Percentiles rank a stretch among this genome's conserved stretches.
Conservation (phyloP, 2,888 invertebrate species). For the Harpagoxenus sublaevis region DNA sequence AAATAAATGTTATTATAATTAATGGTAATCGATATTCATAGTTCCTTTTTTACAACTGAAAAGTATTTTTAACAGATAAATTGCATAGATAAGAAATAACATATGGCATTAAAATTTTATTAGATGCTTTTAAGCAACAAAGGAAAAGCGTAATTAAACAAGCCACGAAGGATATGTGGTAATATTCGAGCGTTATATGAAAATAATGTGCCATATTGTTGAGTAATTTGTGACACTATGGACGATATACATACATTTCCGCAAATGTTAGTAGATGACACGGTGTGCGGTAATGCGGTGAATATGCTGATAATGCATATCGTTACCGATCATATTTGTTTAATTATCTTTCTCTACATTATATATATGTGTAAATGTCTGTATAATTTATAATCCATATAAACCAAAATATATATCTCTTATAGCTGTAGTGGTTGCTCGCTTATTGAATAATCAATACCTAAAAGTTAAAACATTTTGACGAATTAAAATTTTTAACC, state of each 20-base stretch:
- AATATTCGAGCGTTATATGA: neutral
- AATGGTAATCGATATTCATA: neutral
- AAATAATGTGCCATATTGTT: constrained; percentile 4
- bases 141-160: neutral
- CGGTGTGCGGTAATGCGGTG: neutral
- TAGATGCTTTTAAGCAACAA: neutral
- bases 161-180: neutral
- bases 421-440: neutral
- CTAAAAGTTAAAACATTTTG: neutral
- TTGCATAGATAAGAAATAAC: neutral
- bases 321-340: constrained; percentile 27
- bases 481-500: constrained; percentile 2
- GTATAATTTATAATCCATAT: neutral
- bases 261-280: constrained; percentile 3
- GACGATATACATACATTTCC: neutral
- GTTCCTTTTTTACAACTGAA: neutral
- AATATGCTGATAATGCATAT: neutral
- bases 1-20: too few relatives aligned
- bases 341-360: constrained; percentile 28
- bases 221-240: constrained; percentile 7
- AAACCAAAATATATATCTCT: neutral
- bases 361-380: neutral
- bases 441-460: neutral
- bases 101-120: neutral
- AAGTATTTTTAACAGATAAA: neutral